Evolutionary conservation across 2,888 invertebrate species (phyloP).

Genomic region (Idaea dimidiata): DNA sequence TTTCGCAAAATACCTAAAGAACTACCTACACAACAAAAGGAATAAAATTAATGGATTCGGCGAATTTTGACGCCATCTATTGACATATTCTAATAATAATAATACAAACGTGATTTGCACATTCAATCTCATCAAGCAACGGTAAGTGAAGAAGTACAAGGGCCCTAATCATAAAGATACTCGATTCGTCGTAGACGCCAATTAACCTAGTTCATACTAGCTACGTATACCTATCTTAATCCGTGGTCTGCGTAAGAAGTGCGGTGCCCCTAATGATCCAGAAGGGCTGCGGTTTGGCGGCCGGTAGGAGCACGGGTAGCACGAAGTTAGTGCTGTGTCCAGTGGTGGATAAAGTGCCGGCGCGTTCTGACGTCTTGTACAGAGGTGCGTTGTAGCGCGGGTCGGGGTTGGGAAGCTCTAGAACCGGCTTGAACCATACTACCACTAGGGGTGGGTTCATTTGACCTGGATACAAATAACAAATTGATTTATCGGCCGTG

Average conservation of each 20-base stretch:
- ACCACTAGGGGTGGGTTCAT: conserved; percentile 88
- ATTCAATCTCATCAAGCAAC: no score
- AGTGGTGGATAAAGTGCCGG: conserved; percentile 93
- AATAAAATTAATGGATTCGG: no score
- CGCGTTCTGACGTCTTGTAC: conserved; percentile 93
- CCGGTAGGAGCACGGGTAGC: conserved; percentile 87
- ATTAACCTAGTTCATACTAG: no score
- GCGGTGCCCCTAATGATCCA: conserved; percentile 96
- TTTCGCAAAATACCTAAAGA: no score
- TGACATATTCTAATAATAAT: no score
- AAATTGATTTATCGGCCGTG: conserved; percentile 11
- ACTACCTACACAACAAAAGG: no score
- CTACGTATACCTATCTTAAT: conserved; percentile 60
- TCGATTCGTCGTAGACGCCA: no score
- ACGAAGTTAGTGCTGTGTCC: conserved; percentile 97
- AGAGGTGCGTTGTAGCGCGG: conserved; percentile 88
- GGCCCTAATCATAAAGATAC: no score
- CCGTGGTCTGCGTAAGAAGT: conserved; percentile 89
- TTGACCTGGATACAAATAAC: conserved; percentile 77
- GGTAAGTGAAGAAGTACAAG: no score
- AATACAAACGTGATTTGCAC: no score
- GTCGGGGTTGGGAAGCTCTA: conserved; percentile 81
- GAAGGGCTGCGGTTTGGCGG: conserved; percentile 83
- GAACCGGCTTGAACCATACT: conserved; percentile 83
- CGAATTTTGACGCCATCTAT: no score